Evolutionary conservation across 2,113 vertebrate genomes (phyloP).

Genomic region (Microtus oregoni): DNA sequence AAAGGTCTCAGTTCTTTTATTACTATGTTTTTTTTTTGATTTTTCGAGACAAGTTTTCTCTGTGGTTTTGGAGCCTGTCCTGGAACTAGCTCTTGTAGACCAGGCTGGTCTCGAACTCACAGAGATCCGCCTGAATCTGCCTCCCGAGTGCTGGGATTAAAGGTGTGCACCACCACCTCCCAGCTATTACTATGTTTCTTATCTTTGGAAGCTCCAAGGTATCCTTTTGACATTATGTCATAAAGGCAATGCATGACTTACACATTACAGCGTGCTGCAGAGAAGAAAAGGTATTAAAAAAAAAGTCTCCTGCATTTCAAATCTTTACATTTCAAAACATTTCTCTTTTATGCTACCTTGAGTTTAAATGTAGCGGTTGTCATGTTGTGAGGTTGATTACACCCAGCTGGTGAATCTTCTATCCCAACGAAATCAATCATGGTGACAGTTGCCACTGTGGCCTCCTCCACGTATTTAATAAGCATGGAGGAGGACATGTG

Average conservation of each 20-base stretch:
- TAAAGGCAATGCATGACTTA: not conserved
- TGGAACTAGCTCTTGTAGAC: no score
- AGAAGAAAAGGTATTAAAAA: slow-evolving; percentile 19
- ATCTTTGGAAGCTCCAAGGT: not conserved
- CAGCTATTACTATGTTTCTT: not conserved
- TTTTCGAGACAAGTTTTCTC: no score
- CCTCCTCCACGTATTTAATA: slow-evolving; percentile 75
- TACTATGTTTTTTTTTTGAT: no score
- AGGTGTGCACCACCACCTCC: no score
- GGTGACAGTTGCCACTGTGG: slow-evolving; percentile 74
- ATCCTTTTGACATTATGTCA: not conserved
- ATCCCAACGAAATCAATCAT: slow-evolving; percentile 67
- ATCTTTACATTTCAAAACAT: slow-evolving; percentile 18
- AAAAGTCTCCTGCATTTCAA: slow-evolving; percentile 31
- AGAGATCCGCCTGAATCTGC: no score
- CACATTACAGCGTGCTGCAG: not conserved
- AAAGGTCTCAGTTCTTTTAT: not conserved
- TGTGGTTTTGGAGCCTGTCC: no score
- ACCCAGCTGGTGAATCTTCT: slow-evolving; percentile 56
- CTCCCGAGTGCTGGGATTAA: no score
- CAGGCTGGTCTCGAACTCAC: no score
- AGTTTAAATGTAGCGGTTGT: not conserved
- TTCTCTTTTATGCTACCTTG: not conserved
- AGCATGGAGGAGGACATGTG: slow-evolving; percentile 77
- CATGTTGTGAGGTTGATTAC: not conserved